These are phyloP conservation scores for Ctenopoma kingsleyae DNA, from an alignment of 2,797 vertebrate genomes.

Conservation along the genomic window DNA sequence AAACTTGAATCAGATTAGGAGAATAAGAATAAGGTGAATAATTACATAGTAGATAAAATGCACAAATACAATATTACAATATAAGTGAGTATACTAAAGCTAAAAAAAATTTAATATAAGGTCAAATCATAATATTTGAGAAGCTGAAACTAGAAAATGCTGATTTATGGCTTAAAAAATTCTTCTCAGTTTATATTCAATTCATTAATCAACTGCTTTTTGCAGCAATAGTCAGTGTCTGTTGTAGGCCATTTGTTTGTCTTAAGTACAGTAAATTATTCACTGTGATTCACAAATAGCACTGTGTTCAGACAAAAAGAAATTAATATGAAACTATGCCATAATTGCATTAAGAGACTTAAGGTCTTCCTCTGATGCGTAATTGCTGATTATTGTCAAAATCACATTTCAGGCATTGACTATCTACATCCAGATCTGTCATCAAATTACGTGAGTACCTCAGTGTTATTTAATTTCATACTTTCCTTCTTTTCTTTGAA, in stretches of 20 bases:
- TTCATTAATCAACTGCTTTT: not conserved
- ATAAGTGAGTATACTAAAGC: no score
- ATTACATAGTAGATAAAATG: no score
- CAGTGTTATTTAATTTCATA: slow-evolving; percentile 35
- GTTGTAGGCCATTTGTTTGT: not conserved
- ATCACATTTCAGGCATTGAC: slow-evolving; percentile 92
- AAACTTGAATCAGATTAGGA: no score
- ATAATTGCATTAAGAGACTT: not conserved
- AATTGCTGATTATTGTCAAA: slow-evolving; percentile 57
- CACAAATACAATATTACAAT: no score
- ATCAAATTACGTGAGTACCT: slow-evolving; percentile 96
- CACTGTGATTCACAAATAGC: no score
- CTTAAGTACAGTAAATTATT: no score
- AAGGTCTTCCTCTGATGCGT: not conserved
- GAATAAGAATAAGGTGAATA: no score
- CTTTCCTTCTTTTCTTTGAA: slow-evolving; percentile 36
- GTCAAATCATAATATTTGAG: no score
- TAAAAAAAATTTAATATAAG: no score
- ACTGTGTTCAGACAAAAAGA: not conserved
- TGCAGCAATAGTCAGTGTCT: not conserved
- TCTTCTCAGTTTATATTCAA: not conserved
- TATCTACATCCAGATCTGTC: slow-evolving; percentile 98
- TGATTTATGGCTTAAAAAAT: not conserved
- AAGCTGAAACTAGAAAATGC: no score
- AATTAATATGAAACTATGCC: slow-evolving; percentile 6